A percentile compares a stretch with the other conserved stretches of the same genome.
Conservation (phyloP, 2,888 invertebrate species). For the Lasioglossum morio region DNA sequence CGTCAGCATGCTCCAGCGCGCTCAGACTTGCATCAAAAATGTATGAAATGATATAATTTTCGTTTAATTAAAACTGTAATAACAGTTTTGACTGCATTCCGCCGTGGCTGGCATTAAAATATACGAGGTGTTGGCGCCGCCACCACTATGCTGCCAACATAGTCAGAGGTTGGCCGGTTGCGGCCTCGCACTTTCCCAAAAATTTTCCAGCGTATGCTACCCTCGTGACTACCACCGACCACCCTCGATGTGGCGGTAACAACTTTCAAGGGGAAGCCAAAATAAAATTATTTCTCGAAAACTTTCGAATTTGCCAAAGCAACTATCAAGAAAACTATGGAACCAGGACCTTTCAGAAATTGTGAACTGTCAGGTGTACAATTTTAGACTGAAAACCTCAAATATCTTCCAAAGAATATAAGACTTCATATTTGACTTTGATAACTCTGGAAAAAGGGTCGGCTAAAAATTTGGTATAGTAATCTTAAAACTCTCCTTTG, state of each 20-base stretch:
- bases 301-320: neutral
- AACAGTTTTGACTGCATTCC: conserved; percentile 75
- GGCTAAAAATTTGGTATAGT: no score
- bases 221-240: neutral
- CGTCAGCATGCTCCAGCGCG: conserved; percentile 65
- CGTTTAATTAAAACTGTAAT: conserved; percentile 80
- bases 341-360: neutral
- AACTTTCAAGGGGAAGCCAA: neutral
- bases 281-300: neutral
- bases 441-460: no score
- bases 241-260: neutral
- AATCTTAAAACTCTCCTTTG: no score
- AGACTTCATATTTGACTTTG: no score
- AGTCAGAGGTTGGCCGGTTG: conserved; percentile 14
- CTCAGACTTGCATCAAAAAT: conserved; percentile 71
- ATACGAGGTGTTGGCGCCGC: conserved; percentile 60
- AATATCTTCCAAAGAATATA: neutral
- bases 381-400: neutral
- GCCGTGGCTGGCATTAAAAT: conserved; percentile 70
- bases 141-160: conserved; percentile 32
- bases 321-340: neutral
- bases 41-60: conserved; percentile 78
- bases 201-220: neutral
- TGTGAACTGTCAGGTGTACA: neutral
- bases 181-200: neutral